Evolutionary conservation across 1,140 invertebrate species (phyloP).

Genomic region (Tribolium castaneum): DNA sequence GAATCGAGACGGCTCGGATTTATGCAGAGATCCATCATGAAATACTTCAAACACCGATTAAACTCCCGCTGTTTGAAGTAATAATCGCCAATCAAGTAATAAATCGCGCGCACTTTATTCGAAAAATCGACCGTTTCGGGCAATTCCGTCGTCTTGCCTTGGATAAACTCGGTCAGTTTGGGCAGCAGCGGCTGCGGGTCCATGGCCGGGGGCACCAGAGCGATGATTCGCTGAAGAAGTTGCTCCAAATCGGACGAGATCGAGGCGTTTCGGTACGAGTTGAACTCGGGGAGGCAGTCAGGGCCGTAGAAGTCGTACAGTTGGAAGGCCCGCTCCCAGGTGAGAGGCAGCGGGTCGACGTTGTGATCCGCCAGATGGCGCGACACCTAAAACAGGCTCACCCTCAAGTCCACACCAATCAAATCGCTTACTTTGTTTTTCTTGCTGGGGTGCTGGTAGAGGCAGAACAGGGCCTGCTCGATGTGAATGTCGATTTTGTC

Average conservation of each 20-base stretch:
- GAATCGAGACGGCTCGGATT: constrained; percentile 86
- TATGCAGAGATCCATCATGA: constrained; percentile 83
- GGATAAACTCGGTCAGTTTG: constrained; percentile 75
- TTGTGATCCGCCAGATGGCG: constrained; percentile 85
- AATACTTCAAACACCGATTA: constrained; percentile 78
- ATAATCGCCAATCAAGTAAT: constrained; percentile 91
- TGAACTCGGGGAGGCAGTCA: constrained; percentile 83
- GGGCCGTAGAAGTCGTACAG: constrained; percentile 89
- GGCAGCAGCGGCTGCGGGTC: constrained; percentile 71
- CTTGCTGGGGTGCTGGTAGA: constrained; percentile 87
- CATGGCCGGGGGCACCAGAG: constrained; percentile 75
- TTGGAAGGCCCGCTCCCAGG: constrained; percentile 81
- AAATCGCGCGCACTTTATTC: constrained; percentile 71
- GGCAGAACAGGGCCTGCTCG: constrained; percentile 90
- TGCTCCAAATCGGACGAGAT: constrained; percentile 82
- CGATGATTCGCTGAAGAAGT: constrained; percentile 80
- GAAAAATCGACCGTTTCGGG: constrained; percentile 64
- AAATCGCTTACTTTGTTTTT: constrained; percentile 68
- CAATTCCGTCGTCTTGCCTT: constrained; percentile 69
- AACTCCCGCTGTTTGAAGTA: constrained; percentile 90
- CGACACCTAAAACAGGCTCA: constrained; percentile 56
- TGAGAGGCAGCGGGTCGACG: constrained; percentile 76
- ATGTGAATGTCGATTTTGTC: constrained; percentile 77
- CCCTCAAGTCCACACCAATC: not conserved
- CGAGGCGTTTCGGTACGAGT: constrained; percentile 78